phyloP scores from a whole-genome alignment of 35 echinoderm and acorn worm species.

The Hemicentrotus pulcherrimus region DNA sequence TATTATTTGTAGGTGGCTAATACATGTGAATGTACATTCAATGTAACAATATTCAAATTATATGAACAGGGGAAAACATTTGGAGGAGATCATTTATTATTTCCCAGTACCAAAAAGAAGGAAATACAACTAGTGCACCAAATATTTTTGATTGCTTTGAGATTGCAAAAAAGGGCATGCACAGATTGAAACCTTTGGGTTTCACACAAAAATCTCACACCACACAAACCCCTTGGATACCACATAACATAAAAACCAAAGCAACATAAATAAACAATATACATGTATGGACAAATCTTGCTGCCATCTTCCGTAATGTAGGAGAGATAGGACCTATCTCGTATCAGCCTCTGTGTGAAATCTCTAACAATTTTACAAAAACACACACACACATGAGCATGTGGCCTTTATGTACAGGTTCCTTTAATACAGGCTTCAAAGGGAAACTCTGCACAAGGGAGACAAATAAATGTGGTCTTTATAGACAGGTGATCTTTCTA shows the following conservation, averaged over 20 bases:
- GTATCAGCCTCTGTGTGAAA: too few relatives aligned
- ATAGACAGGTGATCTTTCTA: too few relatives aligned
- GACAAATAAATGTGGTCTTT: too few relatives aligned
- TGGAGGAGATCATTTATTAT: background rate
- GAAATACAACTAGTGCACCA: background rate
- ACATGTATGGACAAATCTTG: background rate
- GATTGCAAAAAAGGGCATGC: background rate
- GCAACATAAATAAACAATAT: background rate
- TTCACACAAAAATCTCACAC: background rate
- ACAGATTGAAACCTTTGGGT: background rate
- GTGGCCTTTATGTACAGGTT: too few relatives aligned
- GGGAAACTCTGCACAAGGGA: too few relatives aligned
- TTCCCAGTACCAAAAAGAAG: too few relatives aligned
- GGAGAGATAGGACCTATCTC: too few relatives aligned
- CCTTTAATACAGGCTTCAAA: too few relatives aligned
- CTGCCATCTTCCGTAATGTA: too few relatives aligned
- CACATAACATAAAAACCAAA: background rate
- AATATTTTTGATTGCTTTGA: background rate
- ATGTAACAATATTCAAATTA: background rate
- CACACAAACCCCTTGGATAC: background rate
- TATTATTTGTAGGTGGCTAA: background rate
- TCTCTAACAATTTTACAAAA: background rate
- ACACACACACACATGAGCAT: constrained; percentile 20
- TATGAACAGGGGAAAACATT: background rate
- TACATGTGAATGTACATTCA: background rate